Conservation (phyloP, 2,888 invertebrate species). For the Amiota minor region DNA sequence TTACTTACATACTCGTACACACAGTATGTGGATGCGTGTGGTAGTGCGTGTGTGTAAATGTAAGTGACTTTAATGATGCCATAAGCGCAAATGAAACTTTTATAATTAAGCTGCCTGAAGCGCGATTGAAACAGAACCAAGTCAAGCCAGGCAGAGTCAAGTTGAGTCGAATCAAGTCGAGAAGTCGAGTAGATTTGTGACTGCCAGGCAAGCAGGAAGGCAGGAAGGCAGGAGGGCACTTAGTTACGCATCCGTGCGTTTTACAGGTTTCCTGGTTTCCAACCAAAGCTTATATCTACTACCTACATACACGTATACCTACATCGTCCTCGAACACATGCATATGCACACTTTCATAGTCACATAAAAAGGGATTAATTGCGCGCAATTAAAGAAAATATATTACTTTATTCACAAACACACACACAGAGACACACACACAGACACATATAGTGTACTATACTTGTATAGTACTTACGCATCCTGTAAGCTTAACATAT, state of each 20-base stretch:
- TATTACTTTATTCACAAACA: conserved; percentile 37
- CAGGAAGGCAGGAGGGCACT: neutral
- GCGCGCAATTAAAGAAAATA: conserved; percentile 52
- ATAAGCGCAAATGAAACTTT: conserved; percentile 52
- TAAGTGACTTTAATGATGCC: conserved; percentile 44
- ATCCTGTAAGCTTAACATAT: no score
- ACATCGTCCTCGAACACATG: neutral
- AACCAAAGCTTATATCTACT: conserved; percentile 1
- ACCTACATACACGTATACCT: neutral
- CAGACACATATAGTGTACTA: neutral
- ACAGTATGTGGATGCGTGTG: neutral
- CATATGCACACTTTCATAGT: neutral
- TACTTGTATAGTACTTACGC: no score
- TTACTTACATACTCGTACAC: neutral
- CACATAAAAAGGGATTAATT: conserved; percentile 49
- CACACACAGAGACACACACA: conserved; percentile 1
- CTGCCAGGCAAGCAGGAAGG: neutral
- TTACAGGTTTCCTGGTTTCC: conserved; percentile 27
- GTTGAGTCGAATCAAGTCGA: no score
- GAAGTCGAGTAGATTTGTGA: no score
- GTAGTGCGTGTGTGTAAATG: neutral
- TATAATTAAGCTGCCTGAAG: conserved; percentile 45
- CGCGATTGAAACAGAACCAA: conserved; percentile 19
- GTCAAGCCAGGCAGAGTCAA: neutral
- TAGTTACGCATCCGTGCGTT: conserved; percentile 18